Percentiles rank a stretch among this genome's conserved stretches.
Evolutionary conservation across 2,888 invertebrate species (phyloP).

Genomic region (Serrognathus titanus): DNA sequence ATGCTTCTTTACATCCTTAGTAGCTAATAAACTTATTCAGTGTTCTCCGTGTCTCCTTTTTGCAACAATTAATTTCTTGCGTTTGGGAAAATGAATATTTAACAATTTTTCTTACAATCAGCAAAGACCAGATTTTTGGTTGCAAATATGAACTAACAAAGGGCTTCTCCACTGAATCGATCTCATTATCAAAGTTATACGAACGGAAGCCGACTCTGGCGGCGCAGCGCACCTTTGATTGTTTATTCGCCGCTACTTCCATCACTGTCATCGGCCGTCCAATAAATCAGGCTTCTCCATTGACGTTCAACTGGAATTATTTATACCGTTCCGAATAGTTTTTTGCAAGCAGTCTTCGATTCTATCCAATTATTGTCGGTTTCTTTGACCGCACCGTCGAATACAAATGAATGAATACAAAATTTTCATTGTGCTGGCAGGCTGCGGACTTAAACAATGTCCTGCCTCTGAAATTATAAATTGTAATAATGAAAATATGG

Average conservation of each 20-base stretch:
- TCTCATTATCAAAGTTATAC: slow-evolving; percentile 32
- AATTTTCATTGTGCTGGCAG: slow-evolving; percentile 22
- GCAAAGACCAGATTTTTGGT: too few species aligned
- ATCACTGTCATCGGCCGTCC: slow-evolving; percentile 47
- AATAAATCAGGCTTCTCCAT: slow-evolving; percentile 43
- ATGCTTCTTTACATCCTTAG: too few species aligned
- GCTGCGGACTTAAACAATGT: background rate
- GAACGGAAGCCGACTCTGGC: slow-evolving; percentile 34
- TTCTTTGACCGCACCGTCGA: slow-evolving; percentile 31
- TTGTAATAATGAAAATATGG: too few species aligned
- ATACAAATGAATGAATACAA: slow-evolving; percentile 32
- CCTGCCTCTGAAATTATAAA: too few species aligned
- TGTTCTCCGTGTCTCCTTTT: too few species aligned
- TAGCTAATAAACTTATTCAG: too few species aligned
- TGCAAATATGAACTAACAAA: too few species aligned
- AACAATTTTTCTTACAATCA: too few species aligned
- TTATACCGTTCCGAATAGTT: slow-evolving; percentile 42
- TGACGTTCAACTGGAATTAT: slow-evolving; percentile 40
- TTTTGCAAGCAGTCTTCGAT: slow-evolving; percentile 31
- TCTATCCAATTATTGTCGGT: slow-evolving; percentile 44
- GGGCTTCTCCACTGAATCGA: slow-evolving; percentile 15
- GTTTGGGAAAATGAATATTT: too few species aligned
- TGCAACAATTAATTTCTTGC: too few species aligned
- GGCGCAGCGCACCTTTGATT: slow-evolving; percentile 41
- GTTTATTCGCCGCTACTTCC: slow-evolving; percentile 49